These are phyloP conservation scores for Rhabdomys dilectus DNA, from an alignment of 2,113 vertebrate species.

Conservation along the genomic window DNA sequence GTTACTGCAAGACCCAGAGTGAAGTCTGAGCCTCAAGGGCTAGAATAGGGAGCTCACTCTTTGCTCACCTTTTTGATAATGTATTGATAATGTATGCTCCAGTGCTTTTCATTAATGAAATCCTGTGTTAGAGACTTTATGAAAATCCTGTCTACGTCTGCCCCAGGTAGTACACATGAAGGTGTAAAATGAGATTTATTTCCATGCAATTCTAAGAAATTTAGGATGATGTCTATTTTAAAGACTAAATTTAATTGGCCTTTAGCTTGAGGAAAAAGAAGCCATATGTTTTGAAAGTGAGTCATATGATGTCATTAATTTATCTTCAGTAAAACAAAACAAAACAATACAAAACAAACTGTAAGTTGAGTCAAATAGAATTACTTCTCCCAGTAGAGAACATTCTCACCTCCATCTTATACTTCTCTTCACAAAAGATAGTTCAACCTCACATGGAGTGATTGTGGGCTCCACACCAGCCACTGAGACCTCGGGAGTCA, in stretches of 20 bases:
- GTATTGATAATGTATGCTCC: neutral
- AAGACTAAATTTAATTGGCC: slow-evolving; percentile 60
- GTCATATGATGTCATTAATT: slow-evolving; percentile 43
- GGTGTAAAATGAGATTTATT: slow-evolving; percentile 46
- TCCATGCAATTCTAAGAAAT: slow-evolving; percentile 44
- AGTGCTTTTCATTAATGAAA: slow-evolving; percentile 44
- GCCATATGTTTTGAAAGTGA: slow-evolving; percentile 53
- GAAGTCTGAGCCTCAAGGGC: neutral
- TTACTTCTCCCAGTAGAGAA: neutral
- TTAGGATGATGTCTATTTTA: slow-evolving; percentile 47
- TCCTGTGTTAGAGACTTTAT: slow-evolving; percentile 24
- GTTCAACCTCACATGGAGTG: neutral
- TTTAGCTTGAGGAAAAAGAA: slow-evolving; percentile 56
- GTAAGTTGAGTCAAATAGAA: slow-evolving; percentile 41
- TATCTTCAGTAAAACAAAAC: slow-evolving; percentile 20
- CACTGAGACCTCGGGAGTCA: neutral
- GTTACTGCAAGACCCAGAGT: neutral
- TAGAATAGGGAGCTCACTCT: neutral
- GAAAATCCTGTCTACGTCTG: neutral
- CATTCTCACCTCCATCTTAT: neutral
- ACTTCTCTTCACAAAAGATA: neutral
- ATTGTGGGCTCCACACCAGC: neutral
- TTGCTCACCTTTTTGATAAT: neutral
- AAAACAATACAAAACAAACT: too few species aligned
- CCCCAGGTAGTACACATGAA: neutral